Evolutionary conservation across 2,888 invertebrate genomes (phyloP).

Genomic region (Ophraella communa): DNA sequence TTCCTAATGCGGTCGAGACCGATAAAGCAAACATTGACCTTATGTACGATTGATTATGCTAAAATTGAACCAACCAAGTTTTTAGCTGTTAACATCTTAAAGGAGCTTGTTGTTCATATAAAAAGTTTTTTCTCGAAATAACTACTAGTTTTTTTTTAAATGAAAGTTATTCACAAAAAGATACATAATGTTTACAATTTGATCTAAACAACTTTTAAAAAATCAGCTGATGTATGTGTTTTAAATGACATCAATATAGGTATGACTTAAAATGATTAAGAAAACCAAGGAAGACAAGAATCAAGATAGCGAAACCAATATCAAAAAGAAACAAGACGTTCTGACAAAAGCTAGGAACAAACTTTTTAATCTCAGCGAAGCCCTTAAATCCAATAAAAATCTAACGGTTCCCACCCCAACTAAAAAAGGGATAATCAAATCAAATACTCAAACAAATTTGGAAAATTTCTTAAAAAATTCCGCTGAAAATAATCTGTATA

Average conservation of each 20-base stretch:
- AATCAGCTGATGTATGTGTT: neutral
- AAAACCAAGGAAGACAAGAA: conserved; percentile 58
- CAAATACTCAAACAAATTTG: conserved; percentile 59
- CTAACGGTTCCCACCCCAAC: conserved; percentile 42
- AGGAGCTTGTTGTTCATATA: neutral
- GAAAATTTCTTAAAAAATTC: conserved; percentile 61
- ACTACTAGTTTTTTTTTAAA: neutral
- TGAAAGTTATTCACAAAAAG: too few species aligned
- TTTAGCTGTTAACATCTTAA: neutral
- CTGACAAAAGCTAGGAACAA: conserved; percentile 55
- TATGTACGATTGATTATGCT: neutral
- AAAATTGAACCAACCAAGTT: neutral
- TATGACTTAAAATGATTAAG: conserved; percentile 41
- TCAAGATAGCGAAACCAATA: conserved; percentile 54
- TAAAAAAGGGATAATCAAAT: conserved; percentile 54
- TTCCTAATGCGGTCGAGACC: neutral
- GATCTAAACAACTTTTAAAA: neutral
- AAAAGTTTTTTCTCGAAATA: neutral
- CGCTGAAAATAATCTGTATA: conserved; percentile 52
- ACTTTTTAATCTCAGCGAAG: conserved; percentile 55
- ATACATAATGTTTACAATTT: too few species aligned
- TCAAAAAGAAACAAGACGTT: conserved; percentile 60
- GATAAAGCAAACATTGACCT: neutral
- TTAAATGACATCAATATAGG: neutral
- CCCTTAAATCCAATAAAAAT: conserved; percentile 60